Evolutionary conservation across 2,888 invertebrate genomes (phyloP), one percentile per base, ranked within the genome.

Genomic region (Zaprionus lineosus): DNA sequence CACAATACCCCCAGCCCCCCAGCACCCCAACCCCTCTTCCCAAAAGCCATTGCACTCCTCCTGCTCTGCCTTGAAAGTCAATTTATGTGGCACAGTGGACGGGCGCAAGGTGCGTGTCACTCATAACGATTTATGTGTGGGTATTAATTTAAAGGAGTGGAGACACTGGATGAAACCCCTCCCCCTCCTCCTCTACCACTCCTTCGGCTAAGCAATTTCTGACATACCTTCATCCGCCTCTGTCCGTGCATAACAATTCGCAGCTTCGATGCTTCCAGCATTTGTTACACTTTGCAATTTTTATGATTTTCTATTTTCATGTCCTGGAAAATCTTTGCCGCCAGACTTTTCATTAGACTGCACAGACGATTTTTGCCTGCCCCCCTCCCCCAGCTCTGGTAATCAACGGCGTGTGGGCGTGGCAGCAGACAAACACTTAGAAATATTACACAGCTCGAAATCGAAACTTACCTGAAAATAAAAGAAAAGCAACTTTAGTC

Each of bases 391-490:
- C n/a, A n/a, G n/a, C n/a, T n/a, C n/a, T n/a, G n/a, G n/a, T n/a
- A n/a, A n/a, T n/a, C n/a, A n/a, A n/a, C n/a, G n/a, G n/a, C n/a
- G n/a, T n/a, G n/a, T n/a, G n/a, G n/a, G n/a, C n/a, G n/a, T n/a
- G n/a, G n/a, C n/a, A n/a, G n/a, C n/a, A n/a, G n/a, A n/a, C n/a
- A n/a, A n/a, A n/a, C n/a, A n/a, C n/a, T n/a, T n/a, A n/a, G n/a
- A n/a, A n/a, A n/a, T n/a, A n/a, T n/a, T n/a, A n/a, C n/a, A n/a
- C n/a, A n/a, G n/a, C n/a, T n/a, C n/a, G n/a, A 8, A 11, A 12
- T 9, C 14, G 31, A 8, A 21, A 47, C 81, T 61, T 73, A 77
- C 76, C 76, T 77, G 73, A 0, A 84, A 81, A 43, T 29, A 43
- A 81, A 36, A 12, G 18, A 24, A 34, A 26, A 26, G 26, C 31